Base-by-base conservation (phyloP, 2,888 invertebrate species). In the Oxyteleia sp. region DNA sequence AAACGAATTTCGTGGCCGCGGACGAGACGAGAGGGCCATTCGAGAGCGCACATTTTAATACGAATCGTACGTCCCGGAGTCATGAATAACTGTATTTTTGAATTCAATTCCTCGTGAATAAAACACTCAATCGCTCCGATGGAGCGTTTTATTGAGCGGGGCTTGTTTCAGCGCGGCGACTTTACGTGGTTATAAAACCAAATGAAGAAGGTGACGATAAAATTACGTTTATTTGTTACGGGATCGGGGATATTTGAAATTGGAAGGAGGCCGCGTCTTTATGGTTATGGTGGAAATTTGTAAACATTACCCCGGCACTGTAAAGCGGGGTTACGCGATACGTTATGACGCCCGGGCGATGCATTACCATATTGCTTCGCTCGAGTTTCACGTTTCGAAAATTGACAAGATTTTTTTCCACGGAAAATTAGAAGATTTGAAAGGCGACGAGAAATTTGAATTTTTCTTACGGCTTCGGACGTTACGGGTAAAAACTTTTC, bases 71-170 rank as follows among this genome's bases (percentile, higher is more conserved):
- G 41, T 74, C 66, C 47, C 55, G 45, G n/a, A 75, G 57, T 75
- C 75, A 75, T 82, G 75, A 82, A 82, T 82, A 82, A 82, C 82
- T 82, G 82, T 82, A 75, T 82, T 82, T 75, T 75, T 75, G 75
- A 75, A 82, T 82, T 82, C 82, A 82, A 82, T 82, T 75, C 64
- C 68, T 82, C 82, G 82, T 69, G 82, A 82, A 82, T 82, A 82
- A 81, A 82, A 82, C 82, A 82, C 75, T 75, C 82, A 82, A 82
- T 82, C 82, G 82, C 75, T 82, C 63, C 75, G 71, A 68, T 71
- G 82, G 75, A 82, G 75, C 69, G 51, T 75, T 82, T 69, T 82
- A 82, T 82, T 69, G 82, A 57, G 69, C 57, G 45, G 72, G 38
- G 64, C 49, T 75, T 75, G 75, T 75, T 75, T 75, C 59, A 55